phyloP scores from a whole-genome alignment of 2,888 invertebrate genomes.

The Acleris holmiana region DNA sequence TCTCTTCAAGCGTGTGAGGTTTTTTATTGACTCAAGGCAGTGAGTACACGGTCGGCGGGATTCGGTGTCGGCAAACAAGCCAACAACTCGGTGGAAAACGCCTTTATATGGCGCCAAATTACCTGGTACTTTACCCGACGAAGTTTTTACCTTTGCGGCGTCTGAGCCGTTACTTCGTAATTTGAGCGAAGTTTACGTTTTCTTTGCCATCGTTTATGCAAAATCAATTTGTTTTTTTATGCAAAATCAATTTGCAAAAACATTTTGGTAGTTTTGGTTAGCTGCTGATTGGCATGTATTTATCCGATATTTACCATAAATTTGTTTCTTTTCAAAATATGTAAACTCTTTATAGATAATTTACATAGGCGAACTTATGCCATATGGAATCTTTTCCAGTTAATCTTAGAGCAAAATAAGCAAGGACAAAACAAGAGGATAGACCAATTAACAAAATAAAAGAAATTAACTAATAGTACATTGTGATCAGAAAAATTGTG shows the following conservation, averaged over 20 bases:
- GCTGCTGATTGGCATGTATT: no score
- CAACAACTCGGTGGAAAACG: conserved; percentile 41
- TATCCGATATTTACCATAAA: neutral
- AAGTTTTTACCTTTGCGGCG: conserved; percentile 27
- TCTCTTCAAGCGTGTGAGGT: neutral
- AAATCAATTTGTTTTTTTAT: conserved; percentile 31
- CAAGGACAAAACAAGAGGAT: no score
- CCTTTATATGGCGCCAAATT: conserved; percentile 45
- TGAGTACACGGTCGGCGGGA: conserved; percentile 5
- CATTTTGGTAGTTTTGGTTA: conserved; percentile 7
- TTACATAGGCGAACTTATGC: no score
- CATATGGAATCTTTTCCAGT: no score
- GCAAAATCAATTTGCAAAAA: conserved; percentile 32
- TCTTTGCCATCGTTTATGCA: conserved; percentile 26
- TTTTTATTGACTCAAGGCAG: conserved; percentile 16
- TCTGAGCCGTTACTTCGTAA: conserved; percentile 27
- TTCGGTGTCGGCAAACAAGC: conserved; percentile 35
- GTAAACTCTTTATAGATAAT: no score
- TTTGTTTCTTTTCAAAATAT: neutral
- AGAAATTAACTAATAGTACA: no score
- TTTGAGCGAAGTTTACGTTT: conserved; percentile 30
- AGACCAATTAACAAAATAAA: no score
- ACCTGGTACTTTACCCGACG: conserved; percentile 35
- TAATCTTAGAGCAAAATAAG: no score
- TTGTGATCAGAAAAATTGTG: no score